Evolutionary conservation across 2,888 invertebrate genomes (phyloP), one percentile per base, ranked within the genome.

Genomic region (Orchesella flavescens): DNA sequence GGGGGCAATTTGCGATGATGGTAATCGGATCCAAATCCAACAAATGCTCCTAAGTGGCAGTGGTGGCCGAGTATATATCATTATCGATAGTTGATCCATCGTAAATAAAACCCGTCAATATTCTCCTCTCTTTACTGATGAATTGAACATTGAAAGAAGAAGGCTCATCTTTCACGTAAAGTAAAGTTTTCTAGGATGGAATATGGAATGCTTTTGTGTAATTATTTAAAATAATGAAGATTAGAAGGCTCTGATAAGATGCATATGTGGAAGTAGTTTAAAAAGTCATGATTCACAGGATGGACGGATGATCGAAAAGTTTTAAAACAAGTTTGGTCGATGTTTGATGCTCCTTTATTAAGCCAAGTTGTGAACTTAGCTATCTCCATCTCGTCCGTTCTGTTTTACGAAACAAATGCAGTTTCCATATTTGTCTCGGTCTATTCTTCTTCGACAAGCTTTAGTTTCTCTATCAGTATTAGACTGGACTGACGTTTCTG

Each of bases 381-480:
- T 53, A n/a, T 57, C 57, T 57, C 17, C 19, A n/a, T 57, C 19
- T 57, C 57, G 9, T n/a, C 55, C 5, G 5, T 17, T 55, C 17
- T 19, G 19, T 17, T 10, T 7, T 24, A 15, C 12, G 24, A 71
- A 17, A 19, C 55, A 66, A 61, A 49, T 49, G 61, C 46, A 68
- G 59, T 78, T 69, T 71, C 78, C 78, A 78, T 78, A 78, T 78
- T 69, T 78, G 78, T 78, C 69, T 44, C 68, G 21, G 1, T 57
- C 43, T 34, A 34, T 34, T 34, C 34, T 34, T 34, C 34, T 34
- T 34, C 7, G 7, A 34, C 34, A 2, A 34, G 7, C 34, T 57
- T 21, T 44, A 63, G 44, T 57, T 65, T 69, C 21, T 5, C 49
- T 44, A 61, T 69, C 34, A 34, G 10, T 21, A 24, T 53, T 23